These are phyloP conservation scores for Gavia stellata DNA, from an alignment of 2,113 vertebrate species.

Conservation along the genomic window DNA sequence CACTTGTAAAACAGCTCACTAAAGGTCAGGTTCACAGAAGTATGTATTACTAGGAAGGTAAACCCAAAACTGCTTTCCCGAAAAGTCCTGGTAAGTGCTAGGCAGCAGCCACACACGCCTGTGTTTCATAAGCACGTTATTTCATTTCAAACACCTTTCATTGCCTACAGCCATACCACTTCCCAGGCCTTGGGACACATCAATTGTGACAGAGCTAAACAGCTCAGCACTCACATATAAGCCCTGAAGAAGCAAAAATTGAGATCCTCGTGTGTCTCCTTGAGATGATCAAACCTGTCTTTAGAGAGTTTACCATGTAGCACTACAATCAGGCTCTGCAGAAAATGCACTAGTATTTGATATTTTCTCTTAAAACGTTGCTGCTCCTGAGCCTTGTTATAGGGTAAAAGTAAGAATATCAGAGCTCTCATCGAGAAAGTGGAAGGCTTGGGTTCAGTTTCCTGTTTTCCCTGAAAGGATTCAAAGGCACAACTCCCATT, in stretches of 20 bases:
- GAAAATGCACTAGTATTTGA: background rate
- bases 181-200: background rate
- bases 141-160: background rate
- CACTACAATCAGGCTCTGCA: background rate
- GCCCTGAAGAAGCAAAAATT: background rate
- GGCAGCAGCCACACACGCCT: background rate
- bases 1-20: background rate
- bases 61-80: background rate
- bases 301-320: background rate
- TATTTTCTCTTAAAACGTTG: background rate
- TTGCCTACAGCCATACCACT: background rate
- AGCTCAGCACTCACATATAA: background rate
- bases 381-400: background rate
- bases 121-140: background rate
- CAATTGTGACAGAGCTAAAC: background rate
- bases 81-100: background rate
- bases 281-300: background rate
- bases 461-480: background rate
- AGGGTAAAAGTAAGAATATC: background rate
- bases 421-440: background rate
- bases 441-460: background rate
- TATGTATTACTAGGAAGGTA: background rate
- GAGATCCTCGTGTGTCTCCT: background rate
- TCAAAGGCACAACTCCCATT: background rate
- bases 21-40: background rate